Percentiles rank a stretch among this genome's conserved stretches.
These are phyloP conservation scores for Simalia tracyae DNA, from an alignment of 2,797 vertebrate genomes.

Conservation along the genomic window DNA sequence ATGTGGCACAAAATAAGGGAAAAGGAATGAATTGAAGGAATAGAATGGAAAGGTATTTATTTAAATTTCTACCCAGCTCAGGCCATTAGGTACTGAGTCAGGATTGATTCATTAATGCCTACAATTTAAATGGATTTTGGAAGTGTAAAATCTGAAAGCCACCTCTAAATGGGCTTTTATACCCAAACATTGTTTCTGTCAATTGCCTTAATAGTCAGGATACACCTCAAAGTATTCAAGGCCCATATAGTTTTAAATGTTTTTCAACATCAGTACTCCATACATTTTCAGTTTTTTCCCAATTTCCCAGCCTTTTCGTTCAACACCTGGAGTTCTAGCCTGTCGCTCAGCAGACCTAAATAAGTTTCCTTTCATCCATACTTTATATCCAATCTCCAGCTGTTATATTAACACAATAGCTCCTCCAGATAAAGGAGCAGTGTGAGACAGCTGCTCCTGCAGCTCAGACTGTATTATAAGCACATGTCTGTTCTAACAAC, in stretches of 20 bases:
- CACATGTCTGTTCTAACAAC: background rate
- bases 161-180: background rate
- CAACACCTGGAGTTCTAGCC: background rate
- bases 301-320: background rate
- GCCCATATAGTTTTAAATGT: background rate
- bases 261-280: background rate
- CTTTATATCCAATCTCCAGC: conserved; percentile 21
- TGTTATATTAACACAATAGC: conserved; percentile 2
- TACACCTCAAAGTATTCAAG: fast-evolving
- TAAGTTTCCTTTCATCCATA: conserved; percentile 10
- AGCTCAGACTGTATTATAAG: background rate
- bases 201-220: background rate
- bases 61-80: background rate
- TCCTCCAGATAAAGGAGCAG: conserved; percentile 9
- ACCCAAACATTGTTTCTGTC: background rate
- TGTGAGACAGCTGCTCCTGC: background rate
- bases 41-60: background rate
- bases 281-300: conserved; percentile 1
- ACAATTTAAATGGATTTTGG: background rate
- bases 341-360: conserved; percentile 13
- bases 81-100: background rate
- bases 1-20: background rate
- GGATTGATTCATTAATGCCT: background rate
- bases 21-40: background rate
- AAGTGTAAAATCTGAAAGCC: background rate